Percentiles rank a stretch among this genome's conserved stretches.
These are phyloP conservation scores for Adrianichthys oophorus DNA, from an alignment of 2,797 vertebrate species.

Conservation along the genomic window DNA sequence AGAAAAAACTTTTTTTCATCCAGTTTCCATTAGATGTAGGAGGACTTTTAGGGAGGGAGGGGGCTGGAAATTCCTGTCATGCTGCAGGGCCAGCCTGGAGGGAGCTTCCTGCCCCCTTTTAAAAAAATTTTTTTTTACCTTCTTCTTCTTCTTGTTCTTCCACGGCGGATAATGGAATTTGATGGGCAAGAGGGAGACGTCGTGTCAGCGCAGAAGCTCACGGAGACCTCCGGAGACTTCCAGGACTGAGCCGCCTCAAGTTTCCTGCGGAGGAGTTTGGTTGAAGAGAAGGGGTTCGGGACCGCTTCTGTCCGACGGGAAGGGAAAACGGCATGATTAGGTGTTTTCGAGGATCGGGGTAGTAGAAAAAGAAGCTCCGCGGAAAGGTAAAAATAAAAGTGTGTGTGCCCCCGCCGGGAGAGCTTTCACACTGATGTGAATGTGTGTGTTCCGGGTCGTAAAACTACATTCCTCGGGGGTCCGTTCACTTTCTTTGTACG, in stretches of 20 bases:
- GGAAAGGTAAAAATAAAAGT: too few relatives aligned
- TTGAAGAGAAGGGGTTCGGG: not conserved
- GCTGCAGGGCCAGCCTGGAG: slow-evolving; percentile 41
- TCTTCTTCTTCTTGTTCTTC: slow-evolving; percentile 4
- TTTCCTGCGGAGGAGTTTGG: not conserved
- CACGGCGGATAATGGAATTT: not conserved
- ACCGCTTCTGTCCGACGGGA: not conserved
- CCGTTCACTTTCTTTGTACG: too few relatives aligned
- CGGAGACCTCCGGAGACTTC: not conserved
- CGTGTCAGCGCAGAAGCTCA: not conserved
- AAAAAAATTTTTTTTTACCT: too few relatives aligned
- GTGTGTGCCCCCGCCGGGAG: too few relatives aligned
- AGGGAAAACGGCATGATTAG: not conserved
- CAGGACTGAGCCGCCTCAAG: not conserved
- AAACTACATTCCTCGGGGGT: too few relatives aligned
- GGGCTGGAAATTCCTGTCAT: slow-evolving; percentile 62
- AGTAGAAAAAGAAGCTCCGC: too few relatives aligned
- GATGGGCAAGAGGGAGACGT: not conserved
- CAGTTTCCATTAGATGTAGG: slow-evolving; percentile 34
- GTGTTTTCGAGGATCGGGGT: not conserved
- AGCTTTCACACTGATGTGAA: too few relatives aligned
- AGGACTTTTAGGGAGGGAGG: slow-evolving; percentile 13
- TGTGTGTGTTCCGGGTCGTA: too few relatives aligned
- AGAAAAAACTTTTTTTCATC: slow-evolving; percentile 26
- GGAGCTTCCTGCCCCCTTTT: slow-evolving; percentile 12